Evolutionary conservation across 2,797 vertebrate species (phyloP).

Genomic region (Lacerta agilis): DNA sequence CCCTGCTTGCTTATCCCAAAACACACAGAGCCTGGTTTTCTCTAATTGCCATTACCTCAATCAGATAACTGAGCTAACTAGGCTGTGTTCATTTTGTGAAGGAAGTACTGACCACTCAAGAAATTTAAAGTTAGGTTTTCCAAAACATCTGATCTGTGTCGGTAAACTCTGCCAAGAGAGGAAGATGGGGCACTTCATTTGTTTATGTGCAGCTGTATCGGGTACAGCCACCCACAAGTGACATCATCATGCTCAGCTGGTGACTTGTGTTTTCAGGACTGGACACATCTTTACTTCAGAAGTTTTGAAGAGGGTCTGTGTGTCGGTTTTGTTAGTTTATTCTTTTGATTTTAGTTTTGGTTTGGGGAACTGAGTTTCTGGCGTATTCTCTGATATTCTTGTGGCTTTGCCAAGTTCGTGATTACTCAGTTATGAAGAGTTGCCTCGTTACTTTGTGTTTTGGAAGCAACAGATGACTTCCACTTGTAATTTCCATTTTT

Average conservation of each 20-base stretch:
- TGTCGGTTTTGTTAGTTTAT: background rate
- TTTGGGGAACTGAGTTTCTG: background rate
- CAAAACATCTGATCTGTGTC: background rate
- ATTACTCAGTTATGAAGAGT: background rate
- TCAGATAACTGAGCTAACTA: no score
- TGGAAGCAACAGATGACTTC: background rate
- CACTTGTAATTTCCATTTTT: background rate
- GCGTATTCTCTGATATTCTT: constrained; percentile 3
- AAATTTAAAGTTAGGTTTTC: background rate
- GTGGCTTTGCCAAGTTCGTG: background rate
- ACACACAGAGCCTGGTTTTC: no score
- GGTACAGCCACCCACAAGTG: accelerated
- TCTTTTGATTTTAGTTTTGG: background rate
- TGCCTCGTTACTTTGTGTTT: background rate
- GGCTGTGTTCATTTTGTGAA: no score
- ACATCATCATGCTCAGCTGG: accelerated
- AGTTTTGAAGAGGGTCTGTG: background rate
- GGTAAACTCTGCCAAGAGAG: accelerated
- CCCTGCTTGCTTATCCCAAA: no score
- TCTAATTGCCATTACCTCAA: no score
- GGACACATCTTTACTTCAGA: background rate
- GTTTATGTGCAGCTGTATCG: accelerated
- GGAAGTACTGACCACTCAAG: no score
- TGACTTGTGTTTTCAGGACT: accelerated
- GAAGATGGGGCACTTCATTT: background rate